Evolutionary conservation across 2,113 vertebrate genomes (phyloP).

Genomic region (Sterrhoptilus dennistouni): DNA sequence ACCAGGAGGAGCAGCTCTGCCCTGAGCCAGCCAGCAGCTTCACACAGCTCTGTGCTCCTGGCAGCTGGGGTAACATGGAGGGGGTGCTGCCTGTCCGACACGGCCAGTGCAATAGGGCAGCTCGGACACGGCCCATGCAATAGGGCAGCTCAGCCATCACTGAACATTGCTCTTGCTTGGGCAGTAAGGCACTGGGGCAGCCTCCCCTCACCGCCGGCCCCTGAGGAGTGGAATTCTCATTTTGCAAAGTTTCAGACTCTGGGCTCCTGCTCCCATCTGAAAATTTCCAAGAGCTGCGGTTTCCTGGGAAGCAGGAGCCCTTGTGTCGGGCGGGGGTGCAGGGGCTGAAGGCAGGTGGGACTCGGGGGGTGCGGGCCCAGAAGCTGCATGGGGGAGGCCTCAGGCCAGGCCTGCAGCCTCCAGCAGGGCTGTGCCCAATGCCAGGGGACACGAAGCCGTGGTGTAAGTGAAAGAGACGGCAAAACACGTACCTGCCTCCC

Average conservation of each 20-base stretch:
- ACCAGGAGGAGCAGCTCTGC: neutral
- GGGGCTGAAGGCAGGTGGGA: neutral
- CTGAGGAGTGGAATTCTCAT: neutral
- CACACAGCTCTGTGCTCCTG: neutral
- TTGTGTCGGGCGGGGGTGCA: neutral
- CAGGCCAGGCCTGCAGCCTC: neutral
- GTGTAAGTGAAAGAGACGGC: too few species aligned
- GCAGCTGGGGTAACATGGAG: neutral
- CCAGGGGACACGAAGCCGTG: neutral
- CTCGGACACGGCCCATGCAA: neutral
- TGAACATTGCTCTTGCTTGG: fast-evolving
- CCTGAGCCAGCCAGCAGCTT: neutral
- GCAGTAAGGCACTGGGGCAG: neutral
- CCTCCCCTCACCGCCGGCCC: too few species aligned
- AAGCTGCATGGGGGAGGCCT: neutral
- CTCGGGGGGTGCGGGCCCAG: fast-evolving
- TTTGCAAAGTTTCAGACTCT: neutral
- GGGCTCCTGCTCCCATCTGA: neutral
- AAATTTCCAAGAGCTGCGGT: neutral
- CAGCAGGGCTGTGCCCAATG: fast-evolving
- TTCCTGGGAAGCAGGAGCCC: neutral
- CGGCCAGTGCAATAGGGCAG: neutral
- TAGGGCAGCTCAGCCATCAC: neutral
- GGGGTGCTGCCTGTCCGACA: neutral
- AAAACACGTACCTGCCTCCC: fast-evolving